Conservation (phyloP, 2,797 vertebrate genomes). For the Tragopan temminckii region DNA sequence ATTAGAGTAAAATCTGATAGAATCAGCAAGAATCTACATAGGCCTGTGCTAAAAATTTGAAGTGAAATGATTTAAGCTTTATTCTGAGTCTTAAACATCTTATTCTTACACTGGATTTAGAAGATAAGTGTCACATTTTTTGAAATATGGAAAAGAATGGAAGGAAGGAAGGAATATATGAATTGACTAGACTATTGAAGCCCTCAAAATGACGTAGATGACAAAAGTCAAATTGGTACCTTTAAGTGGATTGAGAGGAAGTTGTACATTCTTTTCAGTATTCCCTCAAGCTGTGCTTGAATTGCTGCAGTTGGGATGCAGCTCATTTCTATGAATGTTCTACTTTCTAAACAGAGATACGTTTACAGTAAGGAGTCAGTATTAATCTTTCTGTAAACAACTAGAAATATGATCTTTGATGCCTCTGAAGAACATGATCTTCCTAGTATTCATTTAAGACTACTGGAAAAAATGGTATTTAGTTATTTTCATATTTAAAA, state of each 20-base stretch:
- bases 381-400: accelerated
- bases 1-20: neutral
- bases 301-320: neutral
- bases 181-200: neutral
- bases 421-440: neutral
- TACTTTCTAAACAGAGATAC: neutral
- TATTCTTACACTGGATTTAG: conserved; percentile 63
- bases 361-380: neutral
- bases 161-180: neutral
- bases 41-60: conserved; percentile 13
- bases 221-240: neutral
- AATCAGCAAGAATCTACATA: neutral
- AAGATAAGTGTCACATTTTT: conserved; percentile 81
- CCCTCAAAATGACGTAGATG: neutral
- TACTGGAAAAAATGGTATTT: neutral
- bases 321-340: neutral
- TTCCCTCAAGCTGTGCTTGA: neutral
- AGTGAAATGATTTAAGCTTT: conserved; percentile 55
- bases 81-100: conserved; percentile 50
- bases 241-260: neutral
- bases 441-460: neutral
- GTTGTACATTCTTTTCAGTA: neutral
- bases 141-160: conserved; percentile 75
- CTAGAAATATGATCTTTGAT: neutral
- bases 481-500: neutral